phyloP scores from a whole-genome alignment of 2,888 invertebrate species.

The Drosophila macrothrix region DNA sequence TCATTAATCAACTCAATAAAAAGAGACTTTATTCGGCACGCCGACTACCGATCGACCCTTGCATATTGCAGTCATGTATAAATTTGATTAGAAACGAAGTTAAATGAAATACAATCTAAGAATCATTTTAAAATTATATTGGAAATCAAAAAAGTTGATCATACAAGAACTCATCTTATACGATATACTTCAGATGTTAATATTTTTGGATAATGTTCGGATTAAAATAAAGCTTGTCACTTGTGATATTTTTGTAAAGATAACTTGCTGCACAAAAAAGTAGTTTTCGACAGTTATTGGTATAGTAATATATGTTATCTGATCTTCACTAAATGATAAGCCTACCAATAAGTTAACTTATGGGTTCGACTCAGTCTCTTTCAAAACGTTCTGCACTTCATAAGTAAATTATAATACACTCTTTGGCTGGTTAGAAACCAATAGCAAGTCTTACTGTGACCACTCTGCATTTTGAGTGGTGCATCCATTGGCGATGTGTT shows the following conservation, averaged over 20 bases:
- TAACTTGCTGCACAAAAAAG: neutral
- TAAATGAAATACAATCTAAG: neutral
- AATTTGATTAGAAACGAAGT: neutral
- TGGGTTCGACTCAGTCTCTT: neutral
- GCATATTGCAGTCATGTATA: neutral
- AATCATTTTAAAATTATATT: neutral
- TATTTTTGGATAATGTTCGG: neutral
- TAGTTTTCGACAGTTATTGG: neutral
- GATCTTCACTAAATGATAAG: neutral
- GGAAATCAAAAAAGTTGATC: neutral
- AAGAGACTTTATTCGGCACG: neutral
- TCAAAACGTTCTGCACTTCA: neutral
- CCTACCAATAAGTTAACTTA: neutral
- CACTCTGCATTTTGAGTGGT: conserved; percentile 36
- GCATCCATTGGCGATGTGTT: conserved; percentile 42
- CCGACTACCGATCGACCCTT: neutral
- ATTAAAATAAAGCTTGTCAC: neutral
- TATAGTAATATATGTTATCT: neutral
- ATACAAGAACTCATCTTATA: neutral
- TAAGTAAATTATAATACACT: neutral
- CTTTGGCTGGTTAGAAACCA: too few relatives aligned
- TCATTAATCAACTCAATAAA: conserved; percentile 29
- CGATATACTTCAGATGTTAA: neutral
- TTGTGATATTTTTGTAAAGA: neutral
- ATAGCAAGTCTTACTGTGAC: conserved; percentile 53